phyloP scores from a whole-genome alignment of 2,888 invertebrate species.

The Drosophila borealis region DNA sequence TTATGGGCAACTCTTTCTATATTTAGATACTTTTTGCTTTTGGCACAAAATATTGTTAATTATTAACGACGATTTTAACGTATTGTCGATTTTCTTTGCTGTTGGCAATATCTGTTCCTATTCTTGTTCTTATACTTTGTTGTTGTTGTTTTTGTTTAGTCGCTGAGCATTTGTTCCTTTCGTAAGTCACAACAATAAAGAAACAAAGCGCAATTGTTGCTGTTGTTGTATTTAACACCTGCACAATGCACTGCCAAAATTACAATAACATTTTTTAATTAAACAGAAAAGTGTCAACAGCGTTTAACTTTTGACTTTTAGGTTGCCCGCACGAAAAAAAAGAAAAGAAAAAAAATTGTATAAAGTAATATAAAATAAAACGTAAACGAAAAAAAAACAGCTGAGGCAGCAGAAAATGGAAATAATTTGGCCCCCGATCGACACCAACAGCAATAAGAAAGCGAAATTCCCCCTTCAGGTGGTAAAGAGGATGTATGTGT shows the following conservation, averaged over 20 bases:
- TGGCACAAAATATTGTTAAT: slow-evolving; percentile 15
- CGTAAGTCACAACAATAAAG: slow-evolving; percentile 34
- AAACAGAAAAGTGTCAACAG: slow-evolving; percentile 69
- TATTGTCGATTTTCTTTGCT: slow-evolving; percentile 10
- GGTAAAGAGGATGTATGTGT: neutral
- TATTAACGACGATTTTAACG: slow-evolving; percentile 13
- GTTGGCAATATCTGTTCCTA: slow-evolving; percentile 2
- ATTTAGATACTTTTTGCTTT: neutral
- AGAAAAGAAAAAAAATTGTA: neutral
- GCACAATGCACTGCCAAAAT: slow-evolving; percentile 52
- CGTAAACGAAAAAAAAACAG: slow-evolving; percentile 13
- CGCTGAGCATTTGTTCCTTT: slow-evolving; percentile 11
- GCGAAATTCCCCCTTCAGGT: slow-evolving; percentile 2
- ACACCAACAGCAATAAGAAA: slow-evolving; percentile 26
- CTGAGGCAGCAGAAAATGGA: slow-evolving; percentile 24
- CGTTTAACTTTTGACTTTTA: slow-evolving; percentile 71
- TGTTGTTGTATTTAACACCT: slow-evolving; percentile 57
- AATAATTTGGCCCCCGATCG: slow-evolving; percentile 31
- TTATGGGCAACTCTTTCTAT: too few species aligned
- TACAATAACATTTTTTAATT: slow-evolving; percentile 44
- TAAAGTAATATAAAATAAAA: neutral
- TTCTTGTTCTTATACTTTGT: neutral
- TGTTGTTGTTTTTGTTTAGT: slow-evolving; percentile 6
- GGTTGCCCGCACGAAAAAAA: slow-evolving; percentile 9
- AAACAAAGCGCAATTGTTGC: slow-evolving; percentile 41